phyloP scores from a whole-genome alignment of 2,888 invertebrate genomes.

The Hyles lineata region DNA sequence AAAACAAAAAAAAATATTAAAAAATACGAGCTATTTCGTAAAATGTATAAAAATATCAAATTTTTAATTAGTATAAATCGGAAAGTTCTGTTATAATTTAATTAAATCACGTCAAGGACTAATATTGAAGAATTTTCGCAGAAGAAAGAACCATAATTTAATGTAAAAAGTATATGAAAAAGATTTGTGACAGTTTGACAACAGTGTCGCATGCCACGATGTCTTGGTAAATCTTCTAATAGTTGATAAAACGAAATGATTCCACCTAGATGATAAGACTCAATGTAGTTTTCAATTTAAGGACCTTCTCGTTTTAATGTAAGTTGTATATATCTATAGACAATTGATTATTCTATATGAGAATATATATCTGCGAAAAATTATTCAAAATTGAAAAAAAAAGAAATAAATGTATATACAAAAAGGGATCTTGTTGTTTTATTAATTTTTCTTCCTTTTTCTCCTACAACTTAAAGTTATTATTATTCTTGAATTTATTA shows the following conservation, averaged over 20 bases:
- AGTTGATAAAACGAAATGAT: conserved; percentile 66
- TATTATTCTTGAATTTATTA: no score
- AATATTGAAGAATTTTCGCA: not conserved
- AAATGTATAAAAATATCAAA: not conserved
- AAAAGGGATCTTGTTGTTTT: conserved; percentile 57
- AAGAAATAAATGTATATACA: conserved; percentile 71
- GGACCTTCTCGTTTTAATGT: conserved; percentile 69
- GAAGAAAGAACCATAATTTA: no score
- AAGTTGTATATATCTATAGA: conserved; percentile 79
- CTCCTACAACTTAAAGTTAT: no score
- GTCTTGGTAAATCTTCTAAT: conserved; percentile 42
- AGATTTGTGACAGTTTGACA: conserved; percentile 36
- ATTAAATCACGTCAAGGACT: not conserved
- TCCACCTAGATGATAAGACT: conserved; percentile 81
- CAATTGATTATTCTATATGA: conserved; percentile 76
- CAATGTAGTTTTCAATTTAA: conserved; percentile 71
- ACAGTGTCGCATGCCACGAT: conserved; percentile 44
- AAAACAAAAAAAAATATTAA: no score
- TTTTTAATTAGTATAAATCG: not conserved
- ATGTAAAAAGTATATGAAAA: not conserved
- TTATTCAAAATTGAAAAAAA: conserved; percentile 65
- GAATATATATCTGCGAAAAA: conserved; percentile 71
- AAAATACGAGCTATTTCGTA: not conserved
- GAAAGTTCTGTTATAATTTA: no score
- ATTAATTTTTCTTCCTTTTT: conserved; percentile 38